A percentile compares a stretch with the other conserved stretches of the same genome.
Conservation (phyloP, 2,113 vertebrate genomes). For the Sylvietta virens region DNA sequence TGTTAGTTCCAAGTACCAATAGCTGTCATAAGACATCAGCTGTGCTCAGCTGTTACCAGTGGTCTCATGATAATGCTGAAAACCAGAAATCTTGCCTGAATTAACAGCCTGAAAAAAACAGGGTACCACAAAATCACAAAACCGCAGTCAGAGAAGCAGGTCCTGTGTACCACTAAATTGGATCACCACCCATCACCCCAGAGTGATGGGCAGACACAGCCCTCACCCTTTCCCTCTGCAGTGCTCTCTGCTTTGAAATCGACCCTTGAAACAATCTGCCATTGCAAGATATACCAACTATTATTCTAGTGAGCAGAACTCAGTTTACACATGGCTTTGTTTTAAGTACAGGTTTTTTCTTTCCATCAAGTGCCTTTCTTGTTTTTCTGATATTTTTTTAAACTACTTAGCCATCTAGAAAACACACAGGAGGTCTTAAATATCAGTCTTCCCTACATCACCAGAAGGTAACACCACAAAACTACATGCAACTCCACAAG, state of each 20-base stretch:
- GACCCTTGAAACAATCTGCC: background rate
- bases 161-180: background rate
- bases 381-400: background rate
- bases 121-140: background rate
- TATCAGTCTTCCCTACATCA: background rate
- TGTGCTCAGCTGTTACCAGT: background rate
- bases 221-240: background rate
- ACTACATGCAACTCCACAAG: background rate
- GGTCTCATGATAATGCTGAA: background rate
- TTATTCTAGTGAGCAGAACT: constrained; percentile 40
- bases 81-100: background rate
- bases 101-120: background rate
- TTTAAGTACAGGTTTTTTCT: constrained; percentile 25
- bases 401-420: background rate
- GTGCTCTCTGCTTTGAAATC: background rate
- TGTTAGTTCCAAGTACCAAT: background rate
- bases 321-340: background rate
- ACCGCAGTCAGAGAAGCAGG: background rate
- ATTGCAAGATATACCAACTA: constrained; percentile 42
- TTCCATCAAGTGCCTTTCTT: background rate
- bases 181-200: background rate
- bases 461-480: background rate
- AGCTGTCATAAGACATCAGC: background rate
- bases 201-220: background rate
- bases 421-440: background rate